phyloP scores from a whole-genome alignment of 92 coral and sea anemone genomes.

The Siderastrea radians region DNA sequence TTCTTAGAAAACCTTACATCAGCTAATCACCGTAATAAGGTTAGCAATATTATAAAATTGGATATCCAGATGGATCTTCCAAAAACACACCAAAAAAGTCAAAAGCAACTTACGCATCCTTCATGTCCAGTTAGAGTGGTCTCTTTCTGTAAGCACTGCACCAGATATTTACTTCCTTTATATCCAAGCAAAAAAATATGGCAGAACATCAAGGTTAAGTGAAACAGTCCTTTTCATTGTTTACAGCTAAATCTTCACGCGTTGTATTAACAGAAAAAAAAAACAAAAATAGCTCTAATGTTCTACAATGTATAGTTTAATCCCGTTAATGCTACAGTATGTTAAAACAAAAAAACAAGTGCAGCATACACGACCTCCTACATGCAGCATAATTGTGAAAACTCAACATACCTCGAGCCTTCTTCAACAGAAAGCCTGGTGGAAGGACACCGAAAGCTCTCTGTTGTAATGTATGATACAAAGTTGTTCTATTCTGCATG shows the following conservation, averaged over 20 bases:
- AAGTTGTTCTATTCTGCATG: constrained; percentile 66
- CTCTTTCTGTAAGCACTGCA: constrained; percentile 88
- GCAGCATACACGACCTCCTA: background rate
- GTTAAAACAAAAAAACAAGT: background rate
- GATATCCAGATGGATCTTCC: background rate
- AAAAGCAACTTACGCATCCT: constrained; percentile 89
- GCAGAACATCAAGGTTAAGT: background rate
- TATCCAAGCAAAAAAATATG: background rate
- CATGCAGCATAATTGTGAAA: no score
- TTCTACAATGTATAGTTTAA: no score
- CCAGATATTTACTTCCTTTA: constrained; percentile 83
- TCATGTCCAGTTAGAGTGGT: constrained; percentile 90
- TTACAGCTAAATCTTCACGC: background rate
- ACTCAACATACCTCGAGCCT: constrained; percentile 78
- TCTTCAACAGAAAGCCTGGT: constrained; percentile 60
- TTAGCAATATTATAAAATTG: background rate
- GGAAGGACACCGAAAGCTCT: constrained; percentile 77
- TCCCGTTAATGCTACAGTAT: no score
- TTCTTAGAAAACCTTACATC: no score
- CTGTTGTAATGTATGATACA: constrained; percentile 80
- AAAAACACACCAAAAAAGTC: background rate
- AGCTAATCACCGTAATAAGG: no score
- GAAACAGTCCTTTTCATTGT: background rate
- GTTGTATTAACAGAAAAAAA: no score
- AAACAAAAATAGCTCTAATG: no score